A percentile compares a stretch with the other conserved stretches of the same genome.
Evolutionary conservation across 2,797 vertebrate genomes (phyloP).

Genomic region (Myotis myotis): DNA sequence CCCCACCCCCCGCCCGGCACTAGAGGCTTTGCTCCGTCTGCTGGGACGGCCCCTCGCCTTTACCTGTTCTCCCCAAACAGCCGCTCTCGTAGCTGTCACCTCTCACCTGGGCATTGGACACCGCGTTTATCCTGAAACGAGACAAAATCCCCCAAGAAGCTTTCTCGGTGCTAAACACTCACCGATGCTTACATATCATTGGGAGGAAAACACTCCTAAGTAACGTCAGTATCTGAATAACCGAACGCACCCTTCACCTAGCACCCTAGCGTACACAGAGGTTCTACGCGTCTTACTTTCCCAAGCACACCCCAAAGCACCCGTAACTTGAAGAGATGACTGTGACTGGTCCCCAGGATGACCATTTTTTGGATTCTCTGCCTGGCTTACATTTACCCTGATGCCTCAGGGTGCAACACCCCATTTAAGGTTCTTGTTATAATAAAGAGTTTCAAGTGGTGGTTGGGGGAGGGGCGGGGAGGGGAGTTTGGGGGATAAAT

Average conservation of each 20-base stretch:
- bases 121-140: slow-evolving; percentile 92
- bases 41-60: neutral
- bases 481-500: too few species aligned
- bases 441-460: neutral
- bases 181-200: neutral
- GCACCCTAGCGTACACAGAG: neutral
- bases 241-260: neutral
- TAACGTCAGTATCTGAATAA: neutral
- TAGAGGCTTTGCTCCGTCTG: neutral
- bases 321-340: neutral
- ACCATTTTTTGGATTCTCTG: neutral
- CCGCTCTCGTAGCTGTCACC: slow-evolving; percentile 93
- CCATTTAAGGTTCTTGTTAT: neutral
- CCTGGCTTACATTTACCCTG: neutral
- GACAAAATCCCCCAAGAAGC: neutral
- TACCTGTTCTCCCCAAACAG: slow-evolving; percentile 92
- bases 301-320: neutral
- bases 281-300: neutral
- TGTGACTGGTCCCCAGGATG: neutral
- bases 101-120: slow-evolving; percentile 94
- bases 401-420: neutral
- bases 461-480: too few species aligned
- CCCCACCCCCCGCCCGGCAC: neutral
- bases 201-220: neutral
- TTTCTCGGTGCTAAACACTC: neutral